Evolutionary conservation across 2,888 invertebrate genomes (phyloP).

Genomic region (Pyrgus malvae): DNA sequence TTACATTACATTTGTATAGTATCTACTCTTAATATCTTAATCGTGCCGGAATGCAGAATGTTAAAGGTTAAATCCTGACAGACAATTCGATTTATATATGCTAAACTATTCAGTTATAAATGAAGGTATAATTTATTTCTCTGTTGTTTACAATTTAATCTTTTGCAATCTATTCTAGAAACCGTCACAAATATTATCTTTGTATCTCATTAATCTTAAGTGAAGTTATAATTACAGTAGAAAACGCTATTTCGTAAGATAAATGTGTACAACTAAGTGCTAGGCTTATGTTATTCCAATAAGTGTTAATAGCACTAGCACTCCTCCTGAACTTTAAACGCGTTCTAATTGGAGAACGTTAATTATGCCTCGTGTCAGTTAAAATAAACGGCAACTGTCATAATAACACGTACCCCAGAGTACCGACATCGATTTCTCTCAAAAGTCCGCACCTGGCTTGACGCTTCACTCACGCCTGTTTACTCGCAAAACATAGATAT

Average conservation of each 20-base stretch:
- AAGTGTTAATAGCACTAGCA: conserved; percentile 18
- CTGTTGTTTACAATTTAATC: conserved; percentile 16
- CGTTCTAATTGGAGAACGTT: conserved; percentile 42
- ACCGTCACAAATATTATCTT: conserved; percentile 10
- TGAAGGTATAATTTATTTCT: conserved; percentile 3
- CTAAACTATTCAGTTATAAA: conserved; percentile 19
- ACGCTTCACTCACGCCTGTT: conserved; percentile 73
- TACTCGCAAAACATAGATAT: conserved; percentile 77
- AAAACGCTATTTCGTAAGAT: conserved; percentile 19
- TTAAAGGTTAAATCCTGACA: conserved; percentile 21
- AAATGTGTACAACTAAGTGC: conserved; percentile 8
- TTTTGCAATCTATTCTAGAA: conserved; percentile 8
- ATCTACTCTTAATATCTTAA: conserved; percentile 15
- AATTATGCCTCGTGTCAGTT: conserved; percentile 46
- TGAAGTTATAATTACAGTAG: conserved; percentile 25
- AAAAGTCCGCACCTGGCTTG: conserved; percentile 73
- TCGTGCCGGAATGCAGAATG: conserved; percentile 22
- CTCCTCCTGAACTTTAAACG: conserved; percentile 44
- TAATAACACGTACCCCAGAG: conserved; percentile 69
- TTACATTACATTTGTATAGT: background rate
- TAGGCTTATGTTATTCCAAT: conserved; percentile 22
- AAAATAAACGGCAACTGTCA: conserved; percentile 74
- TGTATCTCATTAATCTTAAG: conserved; percentile 17
- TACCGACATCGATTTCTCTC: conserved; percentile 51
- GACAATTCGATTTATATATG: conserved; percentile 10